Base-by-base conservation (phyloP, 1,140 invertebrate species). In the Atta texana region DNA sequence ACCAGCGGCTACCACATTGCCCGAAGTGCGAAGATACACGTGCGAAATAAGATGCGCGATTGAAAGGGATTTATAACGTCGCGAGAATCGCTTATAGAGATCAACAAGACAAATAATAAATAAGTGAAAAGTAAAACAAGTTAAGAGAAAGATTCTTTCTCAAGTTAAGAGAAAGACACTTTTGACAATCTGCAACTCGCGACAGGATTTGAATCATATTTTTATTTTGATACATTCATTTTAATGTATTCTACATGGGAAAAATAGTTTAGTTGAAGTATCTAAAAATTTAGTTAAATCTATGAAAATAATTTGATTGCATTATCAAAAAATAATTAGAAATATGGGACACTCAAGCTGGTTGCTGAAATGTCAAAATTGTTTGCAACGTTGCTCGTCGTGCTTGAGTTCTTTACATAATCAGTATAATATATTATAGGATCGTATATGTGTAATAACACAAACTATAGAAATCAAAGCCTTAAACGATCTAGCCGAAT, bases 1-100 rank as follows among this genome's bases (percentile, higher is more conserved):
- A 75, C 80, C 69, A 75, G 53, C 80, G 57, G 80, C 80, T 84
- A 84, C 80, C 80, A 84, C 71, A 82, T 74, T 55, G 34, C 10
- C 21, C 66, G 44, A 80, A 44, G 75, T 51, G 75, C 49, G 55
- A 77, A 44, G 55, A 85, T 49, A 18, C 77, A 18, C 77, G 77
- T 39, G 63, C 64, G n/a, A 80, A 80, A 80, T 80, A 53, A 85
- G 74, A 14, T 78, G 53, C 24, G 24, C 39, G 68, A 6, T 59
- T 21, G 24, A 82, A 34, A 51, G 18, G 24, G 68, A 74, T 74
- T 31, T 51, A 44, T 28, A 61, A 18, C 39, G 12, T 61, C 34
- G 12, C 31, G 21, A 82, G 53, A 49, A 49, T 82, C 55, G 66
- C 21, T 31, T 5, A 12, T 31, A 4, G n/a, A 24, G 59, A 34